Conservation (phyloP, 2,888 invertebrate species). For the Drosophila dives region DNA sequence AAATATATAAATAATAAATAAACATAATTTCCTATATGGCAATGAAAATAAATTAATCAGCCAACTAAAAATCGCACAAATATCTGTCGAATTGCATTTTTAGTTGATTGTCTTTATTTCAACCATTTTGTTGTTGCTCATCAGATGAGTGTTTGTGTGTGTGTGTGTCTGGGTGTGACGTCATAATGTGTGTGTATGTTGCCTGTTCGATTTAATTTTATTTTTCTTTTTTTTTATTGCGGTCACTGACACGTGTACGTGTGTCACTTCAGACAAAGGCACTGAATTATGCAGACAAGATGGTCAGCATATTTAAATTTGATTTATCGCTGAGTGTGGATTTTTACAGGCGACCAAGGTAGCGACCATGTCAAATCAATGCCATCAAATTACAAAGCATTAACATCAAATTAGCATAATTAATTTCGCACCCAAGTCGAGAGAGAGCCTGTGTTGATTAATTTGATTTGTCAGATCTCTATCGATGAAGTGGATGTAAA, state of each 20-base stretch:
- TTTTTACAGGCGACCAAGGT: slow-evolving; percentile 38
- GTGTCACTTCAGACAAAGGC: slow-evolving; percentile 58
- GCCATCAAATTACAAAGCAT: slow-evolving; percentile 69
- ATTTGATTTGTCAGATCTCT: slow-evolving; percentile 39
- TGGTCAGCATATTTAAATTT: slow-evolving; percentile 58
- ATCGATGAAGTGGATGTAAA: slow-evolving; percentile 19
- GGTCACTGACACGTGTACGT: slow-evolving; percentile 73
- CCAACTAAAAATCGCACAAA: slow-evolving; percentile 73
- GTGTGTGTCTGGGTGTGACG: slow-evolving; percentile 28
- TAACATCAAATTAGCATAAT: slow-evolving; percentile 73
- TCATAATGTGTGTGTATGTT: slow-evolving; percentile 36
- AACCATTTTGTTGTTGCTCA: slow-evolving; percentile 37
- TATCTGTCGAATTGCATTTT: slow-evolving; percentile 71
- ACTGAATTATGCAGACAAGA: slow-evolving; percentile 70
- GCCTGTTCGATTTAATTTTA: slow-evolving; percentile 13
- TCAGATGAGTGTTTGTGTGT: slow-evolving; percentile 15
- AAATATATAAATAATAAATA: slow-evolving; percentile 48
- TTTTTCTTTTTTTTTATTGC: slow-evolving; percentile 42
- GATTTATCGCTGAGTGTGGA: slow-evolving; percentile 60
- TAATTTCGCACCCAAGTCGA: slow-evolving; percentile 57
- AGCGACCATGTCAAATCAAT: slow-evolving; percentile 67
- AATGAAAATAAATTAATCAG: slow-evolving; percentile 75
- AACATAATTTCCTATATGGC: slow-evolving; percentile 35
- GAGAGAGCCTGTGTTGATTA: slow-evolving; percentile 33
- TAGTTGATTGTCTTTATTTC: slow-evolving; percentile 58